Base-by-base conservation (phyloP, 2,888 invertebrate genomes). In the Emmelina monodactyla region DNA sequence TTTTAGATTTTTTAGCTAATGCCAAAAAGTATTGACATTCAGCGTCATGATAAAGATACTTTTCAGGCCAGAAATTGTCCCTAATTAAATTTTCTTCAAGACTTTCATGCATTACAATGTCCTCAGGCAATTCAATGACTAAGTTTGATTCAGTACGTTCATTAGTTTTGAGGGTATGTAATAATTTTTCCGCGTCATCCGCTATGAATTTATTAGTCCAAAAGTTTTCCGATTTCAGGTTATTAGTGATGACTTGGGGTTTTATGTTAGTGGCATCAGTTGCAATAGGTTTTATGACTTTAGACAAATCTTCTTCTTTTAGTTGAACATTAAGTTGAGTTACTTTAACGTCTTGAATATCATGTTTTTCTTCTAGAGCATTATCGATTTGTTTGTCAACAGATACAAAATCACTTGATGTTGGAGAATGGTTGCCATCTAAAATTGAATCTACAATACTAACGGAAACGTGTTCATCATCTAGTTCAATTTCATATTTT, bases 31-130 rank as follows among this genome's bases (percentile, higher is more conserved):
- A 84, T 44, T 79, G 68, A 46, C 83, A 82, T 70, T 89, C 89
- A 22, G 86, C 87, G 48, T 88, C 85, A 47, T 86, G 83, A 51
- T 87, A 88, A 13, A 80, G 46, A 48, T 76, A 67, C 59, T 85
- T 87, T 34, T 84, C 79, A 2, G 73, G 55, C 87, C 87, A 88
- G 51, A 86, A 85, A 5, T 82, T 62, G 42, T 88, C 78, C 19
- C 55, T 62, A 34, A 49, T 50, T 31, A 78, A 54, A 39, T 73
- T 67, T 54, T 62, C 53, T 42, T 62, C 55, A 30, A 72, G 42
- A 34, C 51, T 58, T 37, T 47, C 45, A 39, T 41, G 41, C 38
- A 51, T 46, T 14, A 45, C 45, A 31, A 42, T 16, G 15, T 14
- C 4, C 4, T 9, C 5, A 29, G 12, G 12, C 7, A 14, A 14